phyloP scores from a whole-genome alignment of 2,888 invertebrate genomes.

The Diachrysia chrysitis region DNA sequence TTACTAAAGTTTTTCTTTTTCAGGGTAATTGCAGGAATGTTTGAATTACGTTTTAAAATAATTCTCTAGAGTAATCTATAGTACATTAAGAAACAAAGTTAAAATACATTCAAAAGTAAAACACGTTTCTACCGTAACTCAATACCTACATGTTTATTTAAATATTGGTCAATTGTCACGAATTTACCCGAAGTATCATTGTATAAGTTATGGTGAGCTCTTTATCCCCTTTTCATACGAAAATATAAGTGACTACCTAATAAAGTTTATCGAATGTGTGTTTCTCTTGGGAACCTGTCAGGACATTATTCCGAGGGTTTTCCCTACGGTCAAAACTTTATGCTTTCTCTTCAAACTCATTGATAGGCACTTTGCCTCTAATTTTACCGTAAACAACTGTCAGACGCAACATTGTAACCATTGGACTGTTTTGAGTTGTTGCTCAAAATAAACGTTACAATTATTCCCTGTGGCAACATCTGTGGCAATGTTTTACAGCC shows the following conservation, averaged over 20 bases:
- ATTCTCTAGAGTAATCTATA: no score
- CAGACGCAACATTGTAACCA: constrained; percentile 39
- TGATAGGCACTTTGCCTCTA: constrained; percentile 65
- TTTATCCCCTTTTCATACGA: constrained; percentile 53
- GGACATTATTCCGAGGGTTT: constrained; percentile 70
- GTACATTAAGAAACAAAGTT: not conserved
- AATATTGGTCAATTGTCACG: constrained; percentile 39
- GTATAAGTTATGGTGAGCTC: constrained; percentile 34
- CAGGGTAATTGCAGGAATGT: no score
- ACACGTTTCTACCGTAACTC: not conserved
- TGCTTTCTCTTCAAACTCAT: constrained; percentile 75
- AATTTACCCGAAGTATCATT: constrained; percentile 36
- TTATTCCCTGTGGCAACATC: not conserved
- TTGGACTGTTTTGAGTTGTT: constrained; percentile 24
- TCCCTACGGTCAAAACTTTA: constrained; percentile 74
- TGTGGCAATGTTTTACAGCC: not conserved
- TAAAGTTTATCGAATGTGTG: constrained; percentile 66
- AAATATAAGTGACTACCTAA: constrained; percentile 58
- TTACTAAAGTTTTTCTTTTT: no score
- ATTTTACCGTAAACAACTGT: constrained; percentile 57
- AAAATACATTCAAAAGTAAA: not conserved
- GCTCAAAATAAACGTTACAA: constrained; percentile 5
- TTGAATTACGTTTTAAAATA: no score
- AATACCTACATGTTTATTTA: constrained; percentile 29
- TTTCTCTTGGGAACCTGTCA: constrained; percentile 68